Conservation (phyloP, 2,888 invertebrate genomes). For the Euspilapteryx auroguttella region DNA sequence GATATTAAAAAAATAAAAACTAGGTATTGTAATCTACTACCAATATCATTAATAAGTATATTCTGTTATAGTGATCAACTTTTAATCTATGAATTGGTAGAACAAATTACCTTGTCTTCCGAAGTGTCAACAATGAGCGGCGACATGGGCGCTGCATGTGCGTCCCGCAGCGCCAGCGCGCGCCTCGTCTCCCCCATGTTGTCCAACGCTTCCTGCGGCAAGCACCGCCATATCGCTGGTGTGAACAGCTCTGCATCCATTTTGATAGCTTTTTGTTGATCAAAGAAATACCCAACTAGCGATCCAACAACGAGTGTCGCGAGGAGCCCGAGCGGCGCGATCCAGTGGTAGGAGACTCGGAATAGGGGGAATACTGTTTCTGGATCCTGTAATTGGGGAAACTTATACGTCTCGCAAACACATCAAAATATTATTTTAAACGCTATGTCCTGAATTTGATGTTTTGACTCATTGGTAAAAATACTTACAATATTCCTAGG, state of each 20-base stretch:
- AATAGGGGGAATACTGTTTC: conserved; percentile 69
- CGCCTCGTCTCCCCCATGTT: conserved; percentile 19
- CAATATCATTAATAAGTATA: no score
- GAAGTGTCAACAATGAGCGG: conserved; percentile 26
- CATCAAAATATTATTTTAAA: conserved; percentile 1
- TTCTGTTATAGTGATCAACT: no score
- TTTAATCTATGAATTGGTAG: no score
- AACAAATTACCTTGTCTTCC: conserved; percentile 12
- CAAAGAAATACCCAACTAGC: conserved; percentile 51
- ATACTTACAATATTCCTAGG: no score
- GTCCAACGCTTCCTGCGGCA: conserved; percentile 25
- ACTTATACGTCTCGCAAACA: conserved; percentile 6
- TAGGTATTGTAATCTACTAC: background rate
- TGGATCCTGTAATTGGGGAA: conserved; percentile 27
- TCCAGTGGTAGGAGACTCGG: conserved; percentile 81
- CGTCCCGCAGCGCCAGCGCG: conserved; percentile 9
- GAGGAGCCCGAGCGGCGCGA: conserved; percentile 71
- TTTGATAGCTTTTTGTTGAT: conserved; percentile 16
- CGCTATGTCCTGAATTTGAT: no score
- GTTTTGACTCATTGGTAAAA: no score
- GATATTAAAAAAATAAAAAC: background rate
- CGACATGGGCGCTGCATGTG: conserved; percentile 16
- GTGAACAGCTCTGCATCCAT: conserved; percentile 43
- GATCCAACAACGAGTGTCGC: conserved; percentile 70
- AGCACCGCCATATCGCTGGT: conserved; percentile 27